Base-by-base conservation (phyloP, 2,797 vertebrate species). In the Gorsachius magnificus region DNA sequence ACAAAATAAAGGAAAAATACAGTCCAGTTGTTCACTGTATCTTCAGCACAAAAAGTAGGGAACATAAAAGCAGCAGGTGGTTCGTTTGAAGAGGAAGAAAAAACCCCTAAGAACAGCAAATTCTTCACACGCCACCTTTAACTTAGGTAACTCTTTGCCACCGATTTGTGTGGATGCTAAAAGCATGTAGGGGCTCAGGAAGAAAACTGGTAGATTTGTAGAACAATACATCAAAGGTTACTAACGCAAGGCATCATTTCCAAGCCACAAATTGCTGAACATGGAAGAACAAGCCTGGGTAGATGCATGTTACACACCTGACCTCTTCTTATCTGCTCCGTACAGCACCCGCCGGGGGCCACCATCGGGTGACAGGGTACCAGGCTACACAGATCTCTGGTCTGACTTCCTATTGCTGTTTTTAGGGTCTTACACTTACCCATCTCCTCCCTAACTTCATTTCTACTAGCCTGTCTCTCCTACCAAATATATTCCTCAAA, bases 81-180 rank as follows among this genome's bases (percentile, higher is more conserved):
- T 19, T n/a, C 3, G 2, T 36, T 5, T 9, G 25, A 28, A 48
- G 16, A 60, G 16, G 15, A 43, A 43, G 41, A 1, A 68, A 90
- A 13, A 41, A 20, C 4, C n/a, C 10, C 2, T 11, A 83, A 43
- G 10, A 7, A 15, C 31, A 45, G 74, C 4, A 41, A 83, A 33
- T 46, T 19, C 56, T 43, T 74, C 41, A 35, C 17, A 5, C 16
- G 13, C 1, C 2, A 1, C 41, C 41, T 65, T 53, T 5, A 8
- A 41, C 35, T 45, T 6, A 0, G 0, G 2, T 11, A 36, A 38
- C 19, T 71, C 45, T 43, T 21, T 6, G 24, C 24, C 13, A 20
- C 46, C 5, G 57, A 17, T 54, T 31, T 12, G 20, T 22, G 25
- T 2, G 51, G 53, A 41, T 29, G 35, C n/a, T 87, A 31, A 20